These are phyloP conservation scores for Leptinotarsa lineolata DNA, from an alignment of 1,140 invertebrate species.

Conservation along the genomic window DNA sequence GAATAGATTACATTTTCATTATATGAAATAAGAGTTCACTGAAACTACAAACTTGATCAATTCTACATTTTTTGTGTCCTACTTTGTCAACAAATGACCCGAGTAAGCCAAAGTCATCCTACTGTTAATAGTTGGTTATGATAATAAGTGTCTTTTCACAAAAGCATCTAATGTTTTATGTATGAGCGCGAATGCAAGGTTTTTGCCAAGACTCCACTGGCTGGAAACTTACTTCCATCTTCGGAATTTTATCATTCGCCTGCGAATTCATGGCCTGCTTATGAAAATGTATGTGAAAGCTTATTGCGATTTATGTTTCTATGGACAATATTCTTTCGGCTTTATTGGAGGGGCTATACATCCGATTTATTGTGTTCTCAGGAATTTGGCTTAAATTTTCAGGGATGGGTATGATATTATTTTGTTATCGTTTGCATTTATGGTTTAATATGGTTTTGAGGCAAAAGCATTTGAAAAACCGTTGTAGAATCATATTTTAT, in stretches of 20 bases:
- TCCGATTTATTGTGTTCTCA: neutral
- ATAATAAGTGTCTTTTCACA: slow-evolving; percentile 7
- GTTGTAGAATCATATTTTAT: no score
- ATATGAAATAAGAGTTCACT: no score
- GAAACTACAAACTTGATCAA: no score
- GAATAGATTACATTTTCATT: no score
- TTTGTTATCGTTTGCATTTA: no score
- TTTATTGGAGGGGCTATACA: slow-evolving; percentile 5
- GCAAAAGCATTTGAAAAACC: no score
- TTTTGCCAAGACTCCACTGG: slow-evolving; percentile 13
- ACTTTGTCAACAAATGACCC: neutral
- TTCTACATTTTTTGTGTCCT: neutral
- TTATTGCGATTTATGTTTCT: slow-evolving; percentile 23
- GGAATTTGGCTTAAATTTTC: neutral
- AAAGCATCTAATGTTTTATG: slow-evolving; percentile 15
- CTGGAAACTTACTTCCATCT: slow-evolving; percentile 15
- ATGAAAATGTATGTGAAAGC: slow-evolving; percentile 27
- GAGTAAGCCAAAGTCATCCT: neutral
- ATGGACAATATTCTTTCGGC: slow-evolving; percentile 11
- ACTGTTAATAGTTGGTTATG: slow-evolving; percentile 12
- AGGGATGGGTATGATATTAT: no score
- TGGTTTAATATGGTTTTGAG: no score
- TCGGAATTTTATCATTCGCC: slow-evolving; percentile 23
- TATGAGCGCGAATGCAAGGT: slow-evolving; percentile 20
- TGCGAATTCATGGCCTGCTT: slow-evolving; percentile 19